Conservation (phyloP, 2,113 vertebrate species). For the Ciconia stormi region DNA sequence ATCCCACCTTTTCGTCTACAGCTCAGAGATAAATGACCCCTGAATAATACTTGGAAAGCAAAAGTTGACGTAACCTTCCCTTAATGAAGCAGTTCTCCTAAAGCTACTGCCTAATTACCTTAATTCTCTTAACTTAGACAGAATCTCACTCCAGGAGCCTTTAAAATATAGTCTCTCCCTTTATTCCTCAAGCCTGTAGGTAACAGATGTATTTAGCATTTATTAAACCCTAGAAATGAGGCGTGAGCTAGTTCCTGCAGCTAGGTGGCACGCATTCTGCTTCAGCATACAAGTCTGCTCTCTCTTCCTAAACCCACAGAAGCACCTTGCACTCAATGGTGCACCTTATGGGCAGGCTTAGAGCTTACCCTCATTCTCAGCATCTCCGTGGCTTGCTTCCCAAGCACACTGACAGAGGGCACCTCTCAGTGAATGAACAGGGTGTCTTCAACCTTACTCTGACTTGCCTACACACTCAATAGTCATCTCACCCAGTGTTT, state of each 20-base stretch:
- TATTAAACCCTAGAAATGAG: not conserved
- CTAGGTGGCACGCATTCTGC: rapidly evolving
- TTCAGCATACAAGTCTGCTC: not conserved
- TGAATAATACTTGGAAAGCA: not conserved
- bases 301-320: not conserved
- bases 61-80: not conserved
- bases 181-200: not conserved
- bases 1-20: not conserved
- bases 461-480: rapidly evolving
- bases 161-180: not conserved
- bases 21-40: not conserved
- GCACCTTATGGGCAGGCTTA: not conserved
- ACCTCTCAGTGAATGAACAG: not conserved
- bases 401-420: not conserved
- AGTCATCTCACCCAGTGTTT: rapidly evolving
- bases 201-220: not conserved
- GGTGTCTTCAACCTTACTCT: not conserved
- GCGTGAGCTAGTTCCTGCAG: not conserved
- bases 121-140: not conserved
- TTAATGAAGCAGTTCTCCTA: not conserved
- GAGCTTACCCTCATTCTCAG: not conserved
- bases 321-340: not conserved
- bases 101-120: not conserved
- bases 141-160: not conserved
- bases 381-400: not conserved